Percentiles rank a stretch among this genome's conserved stretches.
Evolutionary conservation across 2,888 invertebrate genomes (phyloP).

Genomic region (Plusia festucae): DNA sequence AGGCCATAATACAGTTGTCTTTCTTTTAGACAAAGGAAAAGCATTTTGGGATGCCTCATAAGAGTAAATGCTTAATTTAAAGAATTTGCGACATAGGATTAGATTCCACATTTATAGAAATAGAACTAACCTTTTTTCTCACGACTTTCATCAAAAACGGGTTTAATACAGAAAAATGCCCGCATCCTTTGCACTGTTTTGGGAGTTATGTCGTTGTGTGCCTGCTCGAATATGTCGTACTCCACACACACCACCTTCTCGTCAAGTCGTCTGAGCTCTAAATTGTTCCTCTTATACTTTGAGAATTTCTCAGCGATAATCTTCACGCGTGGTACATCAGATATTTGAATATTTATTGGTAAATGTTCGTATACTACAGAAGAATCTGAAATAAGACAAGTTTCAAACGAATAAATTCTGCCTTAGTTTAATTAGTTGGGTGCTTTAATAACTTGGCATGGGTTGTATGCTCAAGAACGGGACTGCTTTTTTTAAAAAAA

Average conservation of each 20-base stretch:
- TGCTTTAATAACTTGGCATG: too few species aligned
- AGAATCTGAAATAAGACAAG: slow-evolving; percentile 11
- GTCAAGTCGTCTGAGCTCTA: slow-evolving; percentile 77
- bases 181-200: slow-evolving; percentile 74
- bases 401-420: too few species aligned
- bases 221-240: slow-evolving; percentile 73
- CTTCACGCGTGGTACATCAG: slow-evolving; percentile 75
- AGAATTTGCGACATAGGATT: too few species aligned
- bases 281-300: slow-evolving; percentile 71
- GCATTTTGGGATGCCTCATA: too few species aligned
- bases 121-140: slow-evolving; percentile 24
- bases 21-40: too few species aligned
- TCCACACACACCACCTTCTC: slow-evolving; percentile 83
- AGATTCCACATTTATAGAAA: slow-evolving; percentile 44
- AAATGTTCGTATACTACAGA: slow-evolving; percentile 13
- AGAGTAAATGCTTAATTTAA: too few species aligned
- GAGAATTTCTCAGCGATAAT: slow-evolving; percentile 79
- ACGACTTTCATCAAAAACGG: slow-evolving; percentile 33
- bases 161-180: slow-evolving; percentile 78
- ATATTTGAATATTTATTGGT: slow-evolving; percentile 68
- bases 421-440: too few species aligned
- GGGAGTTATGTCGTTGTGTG: slow-evolving; percentile 17
- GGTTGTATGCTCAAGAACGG: too few species aligned
- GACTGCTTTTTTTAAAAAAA: too few species aligned
- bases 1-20: too few species aligned